Conservation (phyloP, 2,888 invertebrate genomes). For the Polymixis flavicincta region DNA sequence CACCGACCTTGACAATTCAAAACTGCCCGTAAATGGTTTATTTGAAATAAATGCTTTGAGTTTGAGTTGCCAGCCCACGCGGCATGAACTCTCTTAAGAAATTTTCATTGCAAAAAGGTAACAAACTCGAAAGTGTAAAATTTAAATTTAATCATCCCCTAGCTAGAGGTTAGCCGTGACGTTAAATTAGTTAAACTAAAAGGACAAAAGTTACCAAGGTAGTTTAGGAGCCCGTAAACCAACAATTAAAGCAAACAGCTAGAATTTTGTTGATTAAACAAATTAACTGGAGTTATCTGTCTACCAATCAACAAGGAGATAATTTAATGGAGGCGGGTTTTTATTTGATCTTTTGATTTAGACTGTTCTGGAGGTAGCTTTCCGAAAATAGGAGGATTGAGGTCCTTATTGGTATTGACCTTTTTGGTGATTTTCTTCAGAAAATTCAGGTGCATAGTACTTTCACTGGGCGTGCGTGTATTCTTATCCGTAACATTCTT, state of each 20-base stretch:
- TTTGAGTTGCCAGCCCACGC: too few relatives aligned
- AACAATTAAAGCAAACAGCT: slow-evolving; percentile 33
- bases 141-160: slow-evolving; percentile 6
- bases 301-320: slow-evolving; percentile 18
- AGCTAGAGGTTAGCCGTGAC: not conserved
- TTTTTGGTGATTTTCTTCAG: too few relatives aligned
- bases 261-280: slow-evolving; percentile 59
- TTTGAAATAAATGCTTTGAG: too few relatives aligned
- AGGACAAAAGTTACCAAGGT: slow-evolving; percentile 17
- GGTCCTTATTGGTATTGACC: not conserved
- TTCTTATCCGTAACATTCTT: too few relatives aligned
- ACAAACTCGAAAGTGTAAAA: not conserved
- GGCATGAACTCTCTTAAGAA: not conserved
- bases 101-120: not conserved
- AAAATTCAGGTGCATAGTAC: too few relatives aligned
- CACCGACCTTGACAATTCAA: too few relatives aligned
- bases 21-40: too few relatives aligned
- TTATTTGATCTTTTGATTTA: slow-evolving; percentile 1
- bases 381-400: too few relatives aligned
- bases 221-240: slow-evolving; percentile 41
- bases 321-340: slow-evolving; percentile 1
- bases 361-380: not conserved
- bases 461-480: too few relatives aligned
- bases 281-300: slow-evolving; percentile 33
- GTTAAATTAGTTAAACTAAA: slow-evolving; percentile 29